phyloP scores from a whole-genome alignment of 1,140 invertebrate genomes.

The Zaprionus vittiger region DNA sequence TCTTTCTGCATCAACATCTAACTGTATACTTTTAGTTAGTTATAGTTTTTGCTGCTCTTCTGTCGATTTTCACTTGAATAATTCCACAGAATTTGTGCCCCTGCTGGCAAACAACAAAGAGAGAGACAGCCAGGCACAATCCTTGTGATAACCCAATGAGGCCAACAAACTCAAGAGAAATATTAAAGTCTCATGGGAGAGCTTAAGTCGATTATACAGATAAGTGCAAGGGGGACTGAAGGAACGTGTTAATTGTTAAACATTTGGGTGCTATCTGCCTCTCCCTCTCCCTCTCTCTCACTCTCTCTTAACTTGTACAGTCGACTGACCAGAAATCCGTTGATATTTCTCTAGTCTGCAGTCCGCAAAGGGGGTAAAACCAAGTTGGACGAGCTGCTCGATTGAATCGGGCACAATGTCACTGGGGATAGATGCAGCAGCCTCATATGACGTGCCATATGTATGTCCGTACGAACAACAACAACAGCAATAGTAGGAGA shows the following conservation, averaged over 20 bases:
- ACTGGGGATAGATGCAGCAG: conserved; percentile 12
- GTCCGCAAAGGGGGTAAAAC: not conserved
- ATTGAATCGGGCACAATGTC: conserved; percentile 36
- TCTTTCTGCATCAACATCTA: no score
- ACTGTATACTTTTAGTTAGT: no score
- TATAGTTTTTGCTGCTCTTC: no score
- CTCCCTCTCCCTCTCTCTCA: not conserved
- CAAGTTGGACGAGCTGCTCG: conserved; percentile 6
- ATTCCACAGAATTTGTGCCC: not conserved
- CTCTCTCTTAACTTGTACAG: not conserved
- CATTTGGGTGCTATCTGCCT: not conserved
- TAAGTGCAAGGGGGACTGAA: not conserved
- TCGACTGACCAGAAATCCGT: conserved; percentile 16
- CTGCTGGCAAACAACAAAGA: not conserved
- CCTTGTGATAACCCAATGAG: not conserved
- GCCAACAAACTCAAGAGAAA: not conserved
- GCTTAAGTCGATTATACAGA: not conserved
- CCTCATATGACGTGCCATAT: conserved; percentile 13
- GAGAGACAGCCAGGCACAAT: not conserved
- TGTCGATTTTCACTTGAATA: no score
- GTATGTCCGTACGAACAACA: not conserved
- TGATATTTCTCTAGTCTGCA: conserved; percentile 19
- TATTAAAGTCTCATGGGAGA: not conserved
- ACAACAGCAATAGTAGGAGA: not conserved
- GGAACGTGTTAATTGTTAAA: conserved; percentile 10